phyloP scores from a whole-genome alignment of 2,797 vertebrate genomes.

The Chanos chanos region DNA sequence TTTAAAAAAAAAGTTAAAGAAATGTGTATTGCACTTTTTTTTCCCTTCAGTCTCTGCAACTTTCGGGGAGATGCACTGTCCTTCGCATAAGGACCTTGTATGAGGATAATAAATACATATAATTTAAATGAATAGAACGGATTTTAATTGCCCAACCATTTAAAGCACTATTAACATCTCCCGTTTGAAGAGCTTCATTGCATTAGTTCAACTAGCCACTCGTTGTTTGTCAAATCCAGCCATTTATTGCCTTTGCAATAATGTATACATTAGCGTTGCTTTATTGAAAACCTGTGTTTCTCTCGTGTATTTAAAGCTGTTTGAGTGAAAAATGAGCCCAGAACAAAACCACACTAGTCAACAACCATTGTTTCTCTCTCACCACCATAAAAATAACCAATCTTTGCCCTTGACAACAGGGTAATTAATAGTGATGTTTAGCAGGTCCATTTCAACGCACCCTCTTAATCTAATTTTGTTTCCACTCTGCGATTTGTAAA shows the following conservation, averaged over 20 bases:
- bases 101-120: too few relatives aligned
- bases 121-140: too few relatives aligned
- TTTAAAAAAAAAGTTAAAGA: slow-evolving; percentile 5
- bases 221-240: slow-evolving; percentile 60
- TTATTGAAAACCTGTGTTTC: slow-evolving; percentile 65
- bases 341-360: slow-evolving; percentile 62
- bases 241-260: slow-evolving; percentile 63
- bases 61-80: too few relatives aligned
- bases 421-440: slow-evolving; percentile 82
- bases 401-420: slow-evolving; percentile 67
- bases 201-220: slow-evolving; percentile 49
- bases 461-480: slow-evolving; percentile 84
- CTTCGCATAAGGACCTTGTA: too few relatives aligned
- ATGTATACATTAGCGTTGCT: slow-evolving; percentile 69
- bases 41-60: too few relatives aligned
- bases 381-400: slow-evolving; percentile 71
- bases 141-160: slow-evolving; percentile 40
- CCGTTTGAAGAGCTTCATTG: slow-evolving; percentile 45
- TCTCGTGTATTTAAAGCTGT: slow-evolving; percentile 53
- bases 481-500: slow-evolving; percentile 79
- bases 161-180: slow-evolving; percentile 60
- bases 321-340: slow-evolving; percentile 65
- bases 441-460: slow-evolving; percentile 74
- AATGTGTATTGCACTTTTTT: too few relatives aligned
- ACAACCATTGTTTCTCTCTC: slow-evolving; percentile 65